Evolutionary conservation across 2,113 vertebrate genomes (phyloP).

Genomic region (Ciconia boyciana): DNA sequence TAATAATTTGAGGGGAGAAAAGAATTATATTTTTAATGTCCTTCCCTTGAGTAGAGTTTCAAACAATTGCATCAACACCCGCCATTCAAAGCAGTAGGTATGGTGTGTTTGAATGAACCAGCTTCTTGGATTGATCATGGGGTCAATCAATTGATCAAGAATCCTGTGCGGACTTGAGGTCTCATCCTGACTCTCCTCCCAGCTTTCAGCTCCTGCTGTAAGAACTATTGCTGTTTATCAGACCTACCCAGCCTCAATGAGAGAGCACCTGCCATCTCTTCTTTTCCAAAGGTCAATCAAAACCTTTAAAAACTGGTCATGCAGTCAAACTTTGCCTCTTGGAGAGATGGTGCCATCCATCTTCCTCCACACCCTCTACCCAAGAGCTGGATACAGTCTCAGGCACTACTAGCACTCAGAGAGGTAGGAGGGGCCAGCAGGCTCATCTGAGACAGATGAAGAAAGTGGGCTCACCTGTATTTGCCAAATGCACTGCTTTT

Average conservation of each 20-base stretch:
- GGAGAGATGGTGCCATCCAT: background rate
- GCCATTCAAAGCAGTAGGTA: background rate
- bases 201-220: background rate
- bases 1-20: background rate
- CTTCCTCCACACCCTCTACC: background rate
- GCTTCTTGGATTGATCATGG: background rate
- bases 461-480: background rate
- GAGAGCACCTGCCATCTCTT: background rate
- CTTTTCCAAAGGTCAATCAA: background rate
- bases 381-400: background rate
- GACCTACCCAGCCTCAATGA: background rate
- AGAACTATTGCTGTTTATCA: background rate
- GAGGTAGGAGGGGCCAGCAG: background rate
- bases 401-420: background rate
- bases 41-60: background rate
- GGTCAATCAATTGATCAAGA: background rate
- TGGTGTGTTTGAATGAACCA: background rate
- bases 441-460: background rate
- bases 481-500: background rate
- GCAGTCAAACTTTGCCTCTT: background rate
- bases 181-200: background rate
- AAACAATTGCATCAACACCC: background rate
- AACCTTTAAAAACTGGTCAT: background rate
- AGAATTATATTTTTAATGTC: background rate
- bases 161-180: background rate